Evolutionary conservation across 2,113 vertebrate genomes (phyloP).

Genomic region (Corythaixoides concolor): DNA sequence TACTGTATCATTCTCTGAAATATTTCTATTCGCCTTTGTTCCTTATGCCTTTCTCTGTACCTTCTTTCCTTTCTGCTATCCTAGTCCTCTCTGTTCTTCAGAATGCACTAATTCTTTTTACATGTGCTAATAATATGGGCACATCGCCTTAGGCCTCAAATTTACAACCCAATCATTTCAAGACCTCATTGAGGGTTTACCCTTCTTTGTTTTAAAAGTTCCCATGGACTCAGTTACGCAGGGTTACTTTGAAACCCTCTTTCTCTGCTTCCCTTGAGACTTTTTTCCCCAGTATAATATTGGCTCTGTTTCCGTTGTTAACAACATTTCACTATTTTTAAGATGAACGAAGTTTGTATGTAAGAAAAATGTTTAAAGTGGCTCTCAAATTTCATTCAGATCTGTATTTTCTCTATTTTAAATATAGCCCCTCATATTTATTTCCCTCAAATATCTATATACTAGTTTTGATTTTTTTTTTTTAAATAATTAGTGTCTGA

Average conservation of each 20-base stretch:
- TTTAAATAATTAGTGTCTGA: neutral
- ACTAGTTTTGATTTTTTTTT: neutral
- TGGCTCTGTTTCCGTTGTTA: neutral
- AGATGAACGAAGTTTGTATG: neutral
- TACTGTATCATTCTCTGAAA: constrained; percentile 64
- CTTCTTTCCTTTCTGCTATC: constrained; percentile 34
- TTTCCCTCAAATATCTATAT: neutral
- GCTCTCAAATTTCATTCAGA: neutral
- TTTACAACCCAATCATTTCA: constrained; percentile 58
- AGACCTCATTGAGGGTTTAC: constrained; percentile 36
- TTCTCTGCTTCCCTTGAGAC: constrained; percentile 27
- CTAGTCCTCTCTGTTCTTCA: neutral
- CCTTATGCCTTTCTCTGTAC: constrained; percentile 26
- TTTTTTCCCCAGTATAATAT: neutral
- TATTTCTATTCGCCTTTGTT: constrained; percentile 52
- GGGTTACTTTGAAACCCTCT: constrained; percentile 28
- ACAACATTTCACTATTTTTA: constrained; percentile 1
- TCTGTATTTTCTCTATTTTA: neutral
- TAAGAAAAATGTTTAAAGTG: neutral
- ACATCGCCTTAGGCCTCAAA: constrained; percentile 32
- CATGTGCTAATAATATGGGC: constrained; percentile 61
- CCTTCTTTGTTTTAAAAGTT: constrained; percentile 56
- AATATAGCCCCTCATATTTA: neutral
- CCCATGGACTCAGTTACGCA: constrained; percentile 34
- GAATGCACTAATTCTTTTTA: constrained; percentile 33